Evolutionary conservation across 2,113 vertebrate species (phyloP), one percentile per base, ranked within the genome.

Genomic region (Zapornia atra): DNA sequence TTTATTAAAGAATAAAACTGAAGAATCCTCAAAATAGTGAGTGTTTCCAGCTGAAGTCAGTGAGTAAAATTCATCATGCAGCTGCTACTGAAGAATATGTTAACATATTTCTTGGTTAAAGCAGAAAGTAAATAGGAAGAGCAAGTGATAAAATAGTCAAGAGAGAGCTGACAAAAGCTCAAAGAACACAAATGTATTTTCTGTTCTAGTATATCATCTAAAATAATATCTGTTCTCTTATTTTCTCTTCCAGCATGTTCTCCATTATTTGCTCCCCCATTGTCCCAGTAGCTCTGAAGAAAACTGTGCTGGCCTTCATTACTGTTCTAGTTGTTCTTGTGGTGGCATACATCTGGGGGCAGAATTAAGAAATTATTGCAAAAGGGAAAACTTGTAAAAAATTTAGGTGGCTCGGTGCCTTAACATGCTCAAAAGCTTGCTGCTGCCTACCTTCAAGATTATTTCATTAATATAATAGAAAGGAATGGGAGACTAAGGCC

Each of bases 1-100:
- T 96, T 86, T 96, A 82, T 94, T 92, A 89, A 92, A 91, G 57
- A 92, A 69, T 69, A 87, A 82, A 90, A 82, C 34, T 51, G 46
- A 77, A 90, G 63, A 94, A 87, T 92, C 42, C 63, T 91, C 78
- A 72, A 57, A 90, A 56, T 89, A 88, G 33, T 24, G 22, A 85
- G 44, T 70, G 16, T 88, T 92, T 83, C 28, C 42, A 84, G 50
- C 21, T 92, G 50, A 96, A 90, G 66, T 82, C 54, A 92, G 56
- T 48, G 31, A 76, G 40, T 73, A 80, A 69, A 93, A 90, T 77
- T 69, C 61, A 79, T 94, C 77, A 54, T 26, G 22, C 75, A 80
- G 75, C 50, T 90, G 66, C 57, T 71, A 82, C 63, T 85, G 66
- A 86, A 38, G 82, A 90, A 56, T 78, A 75, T 70, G 90, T 94